These are phyloP conservation scores for Eublepharis macularius DNA, from an alignment of 2,113 vertebrate genomes.

Conservation along the genomic window DNA sequence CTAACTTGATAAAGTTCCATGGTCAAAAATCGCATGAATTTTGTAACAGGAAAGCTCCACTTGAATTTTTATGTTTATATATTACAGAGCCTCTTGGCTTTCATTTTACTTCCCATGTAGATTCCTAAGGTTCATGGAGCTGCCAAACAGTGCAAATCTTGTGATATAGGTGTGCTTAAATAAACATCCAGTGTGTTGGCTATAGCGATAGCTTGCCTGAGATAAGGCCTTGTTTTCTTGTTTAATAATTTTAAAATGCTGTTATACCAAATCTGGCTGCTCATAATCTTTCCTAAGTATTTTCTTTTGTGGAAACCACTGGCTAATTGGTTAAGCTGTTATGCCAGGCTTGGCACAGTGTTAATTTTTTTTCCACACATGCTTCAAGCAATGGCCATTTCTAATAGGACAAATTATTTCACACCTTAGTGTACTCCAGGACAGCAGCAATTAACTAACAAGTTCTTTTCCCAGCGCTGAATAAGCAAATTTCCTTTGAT, in stretches of 20 bases:
- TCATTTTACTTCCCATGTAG: not conserved
- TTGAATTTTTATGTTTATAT: not conserved
- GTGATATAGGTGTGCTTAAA: not conserved
- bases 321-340: not conserved
- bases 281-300: not conserved
- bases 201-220: too few species aligned
- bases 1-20: not conserved
- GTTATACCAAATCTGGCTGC: not conserved
- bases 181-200: not conserved
- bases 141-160: not conserved
- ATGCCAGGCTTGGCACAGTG: not conserved
- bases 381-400: not conserved
- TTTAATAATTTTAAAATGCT: not conserved
- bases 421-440: not conserved
- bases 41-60: not conserved
- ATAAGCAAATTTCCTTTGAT: slow-evolving; percentile 28
- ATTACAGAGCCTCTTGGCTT: not conserved
- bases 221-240: not conserved
- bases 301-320: not conserved
- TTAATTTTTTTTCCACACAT: not conserved
- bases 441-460: slow-evolving; percentile 26
- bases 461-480: not conserved
- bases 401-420: slow-evolving; percentile 9
- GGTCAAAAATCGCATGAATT: not conserved
- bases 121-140: not conserved